Evolutionary conservation across 2,888 invertebrate species (phyloP), one percentile per base, ranked within the genome.

Genomic region (Mythimna ferrago): DNA sequence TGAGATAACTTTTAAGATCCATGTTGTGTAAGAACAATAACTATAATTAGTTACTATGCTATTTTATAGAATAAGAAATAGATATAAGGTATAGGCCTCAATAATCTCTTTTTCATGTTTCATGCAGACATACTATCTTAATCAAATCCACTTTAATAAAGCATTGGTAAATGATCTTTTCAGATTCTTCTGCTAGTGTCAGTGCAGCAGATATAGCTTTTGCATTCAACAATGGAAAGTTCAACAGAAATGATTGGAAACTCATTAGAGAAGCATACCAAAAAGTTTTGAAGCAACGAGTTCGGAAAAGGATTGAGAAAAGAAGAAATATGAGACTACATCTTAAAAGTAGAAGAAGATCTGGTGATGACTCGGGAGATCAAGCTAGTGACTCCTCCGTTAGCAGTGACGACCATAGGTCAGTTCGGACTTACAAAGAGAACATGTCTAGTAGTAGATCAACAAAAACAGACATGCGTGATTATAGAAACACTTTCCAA

Each of bases 371-470:
- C 76, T 95, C 94, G 0, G 94, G 93, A 9, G 94, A 94, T 19
- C 89, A 88, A 78, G 94, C 89, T 21, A 94, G 94, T 89, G 89
- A 93, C 80, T 95, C 95, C 35, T 94, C 95, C 7, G 76, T 91
- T 38, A 94, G 93, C 74, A 93, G 93, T 88, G 93, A 94, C 88
- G 94, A 93, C 81, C 88, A 89, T 76, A 88, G 86, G 73, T 94
- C 94, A 2, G 80, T 84, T 38, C 89, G 85, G 80, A 92, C 91
- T 60, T 87, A 87, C 86, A 90, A 86, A 88, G 89, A 71, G 91
- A 86, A 82, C 86, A 83, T 81, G 73, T 73, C 75, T 11, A 67
- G 65, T 88, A 74, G 84, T 90, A 70, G 60, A 75, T 75, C 81
- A 66, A 66, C 74, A 60, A 77, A 66, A 21, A 75, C 73, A 32